Conservation (phyloP, 2,797 vertebrate species). For the Perodicticus potto region DNA sequence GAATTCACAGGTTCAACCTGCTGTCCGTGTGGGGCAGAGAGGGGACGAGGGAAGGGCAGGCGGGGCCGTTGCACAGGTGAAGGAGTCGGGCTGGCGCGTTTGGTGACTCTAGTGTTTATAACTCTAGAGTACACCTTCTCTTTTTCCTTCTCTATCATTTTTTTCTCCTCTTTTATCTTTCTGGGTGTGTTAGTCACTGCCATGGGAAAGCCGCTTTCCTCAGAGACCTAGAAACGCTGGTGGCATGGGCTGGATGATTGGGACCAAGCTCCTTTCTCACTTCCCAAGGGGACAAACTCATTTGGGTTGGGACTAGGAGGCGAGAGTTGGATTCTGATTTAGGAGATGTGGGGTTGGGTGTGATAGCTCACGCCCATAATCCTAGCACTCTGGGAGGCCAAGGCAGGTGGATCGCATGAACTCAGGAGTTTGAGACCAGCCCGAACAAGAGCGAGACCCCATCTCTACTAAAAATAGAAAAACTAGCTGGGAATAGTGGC, state of each 20-base stretch:
- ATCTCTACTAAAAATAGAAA: too few relatives aligned
- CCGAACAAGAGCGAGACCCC: too few relatives aligned
- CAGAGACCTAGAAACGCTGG: background rate
- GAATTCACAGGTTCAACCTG: background rate
- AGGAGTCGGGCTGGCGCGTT: background rate
- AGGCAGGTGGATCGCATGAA: too few relatives aligned
- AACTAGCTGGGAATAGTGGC: too few relatives aligned
- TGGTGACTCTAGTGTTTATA: background rate
- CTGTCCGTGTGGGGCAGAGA: background rate
- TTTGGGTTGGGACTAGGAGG: background rate
- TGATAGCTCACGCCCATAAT: too few relatives aligned
- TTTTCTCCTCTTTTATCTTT: background rate
- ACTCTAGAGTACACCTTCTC: background rate
- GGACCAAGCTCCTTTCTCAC: background rate
- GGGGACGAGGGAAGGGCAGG: background rate
- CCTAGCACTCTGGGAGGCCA: too few relatives aligned
- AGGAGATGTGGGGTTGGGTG: background rate
- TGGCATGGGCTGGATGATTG: background rate
- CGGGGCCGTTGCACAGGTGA: fast-evolving
- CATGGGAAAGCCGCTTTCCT: background rate
- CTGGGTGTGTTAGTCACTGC: background rate
- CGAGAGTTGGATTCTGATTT: too few relatives aligned
- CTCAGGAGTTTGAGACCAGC: too few relatives aligned
- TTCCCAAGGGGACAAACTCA: background rate
- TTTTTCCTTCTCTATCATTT: background rate